These are phyloP conservation scores for Hipparchia sbordonii DNA, from an alignment of 2,888 invertebrate species.

Conservation along the genomic window DNA sequence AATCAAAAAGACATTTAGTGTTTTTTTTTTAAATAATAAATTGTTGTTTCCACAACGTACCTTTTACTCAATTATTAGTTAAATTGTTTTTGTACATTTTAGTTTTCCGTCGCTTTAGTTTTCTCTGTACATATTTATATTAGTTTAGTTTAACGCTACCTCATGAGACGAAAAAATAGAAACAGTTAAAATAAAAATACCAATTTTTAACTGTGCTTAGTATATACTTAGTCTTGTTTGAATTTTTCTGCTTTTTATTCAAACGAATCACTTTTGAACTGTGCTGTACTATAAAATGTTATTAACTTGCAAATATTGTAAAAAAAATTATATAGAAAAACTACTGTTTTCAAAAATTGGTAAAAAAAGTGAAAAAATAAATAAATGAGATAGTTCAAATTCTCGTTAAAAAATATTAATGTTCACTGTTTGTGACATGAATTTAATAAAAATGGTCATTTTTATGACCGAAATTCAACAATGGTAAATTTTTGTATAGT, in stretches of 20 bases:
- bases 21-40: conserved; percentile 36
- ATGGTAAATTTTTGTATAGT: background rate
- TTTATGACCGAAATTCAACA: background rate
- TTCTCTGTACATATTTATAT: conserved; percentile 17
- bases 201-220: background rate
- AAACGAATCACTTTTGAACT: background rate
- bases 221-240: background rate
- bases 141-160: conserved; percentile 22
- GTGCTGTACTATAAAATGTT: background rate
- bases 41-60: conserved; percentile 53
- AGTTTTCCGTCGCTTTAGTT: conserved; percentile 3
- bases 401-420: background rate
- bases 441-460: background rate
- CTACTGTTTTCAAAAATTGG: background rate
- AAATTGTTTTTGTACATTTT: conserved; percentile 25
- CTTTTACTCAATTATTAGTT: conserved; percentile 27
- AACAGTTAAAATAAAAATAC: background rate
- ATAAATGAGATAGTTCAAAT: background rate
- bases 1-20: conserved; percentile 52
- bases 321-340: background rate
- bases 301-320: background rate
- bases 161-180: background rate
- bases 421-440: too few species aligned
- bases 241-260: background rate
- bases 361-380: background rate